Conservation (phyloP, 2,888 invertebrate genomes). For the Ctenicera cuprea region DNA sequence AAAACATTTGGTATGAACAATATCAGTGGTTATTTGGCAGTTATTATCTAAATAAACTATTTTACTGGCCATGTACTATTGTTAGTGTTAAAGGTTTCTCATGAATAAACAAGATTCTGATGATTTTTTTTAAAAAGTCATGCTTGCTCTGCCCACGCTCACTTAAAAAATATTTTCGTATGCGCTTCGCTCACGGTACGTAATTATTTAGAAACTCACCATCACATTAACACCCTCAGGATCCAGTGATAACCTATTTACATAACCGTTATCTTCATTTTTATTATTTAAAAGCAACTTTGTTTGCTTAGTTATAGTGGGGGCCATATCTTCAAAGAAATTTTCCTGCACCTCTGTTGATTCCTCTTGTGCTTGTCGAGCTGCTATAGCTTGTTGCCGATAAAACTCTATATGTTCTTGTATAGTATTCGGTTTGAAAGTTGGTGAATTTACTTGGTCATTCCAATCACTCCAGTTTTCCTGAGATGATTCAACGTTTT, state of each 20-base stretch:
- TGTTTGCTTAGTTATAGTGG: constrained; percentile 77
- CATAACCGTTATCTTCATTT: constrained; percentile 59
- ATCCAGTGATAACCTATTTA: constrained; percentile 62
- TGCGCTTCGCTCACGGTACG: too few species aligned
- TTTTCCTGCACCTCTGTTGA: constrained; percentile 72
- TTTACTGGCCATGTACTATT: too few species aligned
- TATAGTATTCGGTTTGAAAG: constrained; percentile 72
- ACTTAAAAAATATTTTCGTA: too few species aligned
- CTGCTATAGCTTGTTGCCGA: constrained; percentile 72
- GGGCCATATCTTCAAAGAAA: constrained; percentile 79
- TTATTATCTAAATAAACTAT: too few species aligned
- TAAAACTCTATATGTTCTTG: constrained; percentile 81
- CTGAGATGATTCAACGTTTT: constrained; percentile 62
- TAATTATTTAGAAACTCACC: too few species aligned
- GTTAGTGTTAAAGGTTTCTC: too few species aligned
- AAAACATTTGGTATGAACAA: too few species aligned
- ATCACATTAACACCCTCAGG: constrained; percentile 58
- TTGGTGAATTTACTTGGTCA: constrained; percentile 71
- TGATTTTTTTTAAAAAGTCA: too few species aligned
- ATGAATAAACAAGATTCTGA: too few species aligned
- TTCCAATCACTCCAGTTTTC: constrained; percentile 80
- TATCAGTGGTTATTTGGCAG: too few species aligned
- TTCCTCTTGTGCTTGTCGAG: constrained; percentile 66
- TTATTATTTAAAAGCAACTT: constrained; percentile 74
- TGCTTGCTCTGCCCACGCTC: too few species aligned